Base-by-base conservation (phyloP, 64 coral and sea anemone species). In the Actinia equina region DNA sequence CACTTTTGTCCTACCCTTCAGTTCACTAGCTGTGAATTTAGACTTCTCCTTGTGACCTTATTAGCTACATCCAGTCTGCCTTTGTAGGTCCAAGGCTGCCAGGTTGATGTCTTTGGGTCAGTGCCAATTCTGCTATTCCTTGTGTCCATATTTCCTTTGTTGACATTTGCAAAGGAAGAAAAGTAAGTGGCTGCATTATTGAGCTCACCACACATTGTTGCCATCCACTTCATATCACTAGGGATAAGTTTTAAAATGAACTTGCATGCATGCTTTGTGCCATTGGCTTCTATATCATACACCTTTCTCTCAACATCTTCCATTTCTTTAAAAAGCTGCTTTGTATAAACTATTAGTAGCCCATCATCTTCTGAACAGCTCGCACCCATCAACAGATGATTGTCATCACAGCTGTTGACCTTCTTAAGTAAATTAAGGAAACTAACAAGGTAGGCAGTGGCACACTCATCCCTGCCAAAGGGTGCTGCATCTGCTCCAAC, bases 321-420 rank as follows among this genome's bases (percentile, higher is more conserved):
- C 70, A 89, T 93, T 88, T 93, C 83, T 82, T 89, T 49, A 23
- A 92, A 58, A 78, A 85, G 30, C 82, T 92, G 87, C 77, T 93
- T 93, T 22, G 74, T 80, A 71, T 92, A 92, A 19, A 27, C 58
- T 71, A 76, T 63, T 79, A 92, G 87, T 59, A 62, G 77, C 42
- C 43, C 57, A 62, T 88, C 58, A 23, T 64, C 79, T 84, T 92
- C 79, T 44, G 57, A 62, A 81, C 90, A 92, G 64, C 80, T 92
- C 6, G 77, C 74, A 52, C 90, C 90, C 51, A 86, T 87, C 45
- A 92, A 44, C 51, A 87, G 51, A 82, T 87, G 82, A 63, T 87
- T 92, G 60, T 92, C 76, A 61, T 87, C 78, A 69, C 90, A 92
- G 85, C 90, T 92, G 44, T 77, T 43, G 44, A 92, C 77, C 27